Percentiles rank a stretch among this genome's conserved stretches.
Conservation (phyloP, 2,797 vertebrate genomes). For the Scomberomorus guttatus region DNA sequence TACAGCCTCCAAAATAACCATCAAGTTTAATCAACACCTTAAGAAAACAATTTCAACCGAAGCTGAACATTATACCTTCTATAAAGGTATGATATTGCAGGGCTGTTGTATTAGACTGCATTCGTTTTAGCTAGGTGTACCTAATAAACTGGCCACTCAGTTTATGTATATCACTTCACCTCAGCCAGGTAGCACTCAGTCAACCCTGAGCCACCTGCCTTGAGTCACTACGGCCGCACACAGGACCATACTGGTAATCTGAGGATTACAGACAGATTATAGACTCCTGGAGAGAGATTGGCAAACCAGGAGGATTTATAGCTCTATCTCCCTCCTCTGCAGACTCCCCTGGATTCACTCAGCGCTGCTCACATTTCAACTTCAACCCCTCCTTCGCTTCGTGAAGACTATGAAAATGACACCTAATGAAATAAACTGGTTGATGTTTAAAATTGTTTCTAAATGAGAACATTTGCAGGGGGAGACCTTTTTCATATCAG, state of each 20-base stretch:
- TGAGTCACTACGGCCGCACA: slow-evolving; percentile 25
- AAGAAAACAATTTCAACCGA: no score
- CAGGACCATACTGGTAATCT: slow-evolving; percentile 69
- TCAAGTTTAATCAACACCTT: no score
- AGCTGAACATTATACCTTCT: no score
- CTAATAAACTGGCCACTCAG: no score
- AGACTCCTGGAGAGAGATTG: slow-evolving; percentile 55
- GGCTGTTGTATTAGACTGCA: no score
- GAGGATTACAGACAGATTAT: slow-evolving; percentile 81
- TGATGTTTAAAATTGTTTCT: not conserved
- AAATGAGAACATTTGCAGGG: not conserved
- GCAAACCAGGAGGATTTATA: slow-evolving; percentile 53
- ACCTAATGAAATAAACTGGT: not conserved
- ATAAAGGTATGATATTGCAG: no score
- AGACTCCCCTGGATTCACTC: slow-evolving; percentile 12
- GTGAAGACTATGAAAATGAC: not conserved
- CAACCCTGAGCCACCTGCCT: slow-evolving; percentile 29
- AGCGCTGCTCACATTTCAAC: not conserved
- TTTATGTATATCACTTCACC: slow-evolving; percentile 3
- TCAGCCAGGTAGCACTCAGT: slow-evolving; percentile 26
- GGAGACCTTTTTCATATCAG: no score
- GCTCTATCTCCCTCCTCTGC: slow-evolving; percentile 30
- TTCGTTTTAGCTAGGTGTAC: no score
- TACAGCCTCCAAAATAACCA: no score
- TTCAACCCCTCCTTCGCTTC: not conserved